phyloP scores from a whole-genome alignment of 2,797 vertebrate species.

The Fundulus diaphanus region DNA sequence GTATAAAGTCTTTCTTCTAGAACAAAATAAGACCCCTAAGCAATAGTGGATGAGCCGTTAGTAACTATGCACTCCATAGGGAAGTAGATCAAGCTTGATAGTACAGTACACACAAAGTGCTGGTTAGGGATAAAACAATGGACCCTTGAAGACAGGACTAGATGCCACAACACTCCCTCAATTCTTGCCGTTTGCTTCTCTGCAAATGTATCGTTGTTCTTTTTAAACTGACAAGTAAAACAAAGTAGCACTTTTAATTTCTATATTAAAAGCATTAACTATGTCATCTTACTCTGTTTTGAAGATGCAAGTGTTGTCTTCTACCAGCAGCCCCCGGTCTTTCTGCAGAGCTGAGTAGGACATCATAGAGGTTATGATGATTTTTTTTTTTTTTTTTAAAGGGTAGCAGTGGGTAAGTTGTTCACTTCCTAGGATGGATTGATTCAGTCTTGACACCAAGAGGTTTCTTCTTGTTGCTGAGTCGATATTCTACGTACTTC shows the following conservation, averaged over 20 bases:
- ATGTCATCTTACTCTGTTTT: not conserved
- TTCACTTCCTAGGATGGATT: constrained; percentile 55
- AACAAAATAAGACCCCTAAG: constrained; percentile 82
- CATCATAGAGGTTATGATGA: not conserved
- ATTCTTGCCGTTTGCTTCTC: constrained; percentile 43
- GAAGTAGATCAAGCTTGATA: constrained; percentile 68
- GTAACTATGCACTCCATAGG: constrained; percentile 72
- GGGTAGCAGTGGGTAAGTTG: constrained; percentile 42
- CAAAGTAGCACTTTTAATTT: not conserved
- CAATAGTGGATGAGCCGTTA: constrained; percentile 81
- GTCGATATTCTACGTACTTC: constrained; percentile 81
- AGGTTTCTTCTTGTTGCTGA: constrained; percentile 38
- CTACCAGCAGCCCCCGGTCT: constrained; percentile 2
- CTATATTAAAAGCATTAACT: not conserved
- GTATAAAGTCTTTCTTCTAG: constrained; percentile 81
- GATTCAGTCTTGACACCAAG: constrained; percentile 63
- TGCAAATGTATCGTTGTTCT: constrained; percentile 21
- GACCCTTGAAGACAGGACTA: constrained; percentile 58
- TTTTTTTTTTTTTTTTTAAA: no score
- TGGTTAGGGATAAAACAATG: constrained; percentile 75
- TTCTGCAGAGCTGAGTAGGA: constrained; percentile 15
- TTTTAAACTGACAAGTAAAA: constrained; percentile 1
- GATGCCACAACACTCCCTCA: constrained; percentile 49
- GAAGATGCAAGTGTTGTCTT: not conserved
- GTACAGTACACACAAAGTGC: constrained; percentile 72